Conservation (phyloP, 2,888 invertebrate genomes). For the Tortrix viridana region DNA sequence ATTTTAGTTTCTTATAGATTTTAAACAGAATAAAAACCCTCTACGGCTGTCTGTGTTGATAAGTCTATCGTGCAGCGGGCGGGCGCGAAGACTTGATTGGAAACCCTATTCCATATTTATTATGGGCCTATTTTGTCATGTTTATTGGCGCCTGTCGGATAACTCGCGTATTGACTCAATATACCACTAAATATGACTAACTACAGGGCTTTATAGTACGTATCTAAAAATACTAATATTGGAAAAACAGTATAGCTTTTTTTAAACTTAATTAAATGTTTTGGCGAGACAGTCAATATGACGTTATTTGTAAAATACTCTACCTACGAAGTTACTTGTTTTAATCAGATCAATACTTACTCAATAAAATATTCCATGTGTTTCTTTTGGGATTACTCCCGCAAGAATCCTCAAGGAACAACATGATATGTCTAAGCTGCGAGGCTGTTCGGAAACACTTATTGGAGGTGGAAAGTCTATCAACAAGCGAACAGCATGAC, state of each 20-base stretch:
- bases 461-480: constrained; percentile 75
- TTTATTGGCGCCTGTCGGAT: constrained; percentile 72
- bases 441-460: constrained; percentile 67
- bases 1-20: too few relatives aligned
- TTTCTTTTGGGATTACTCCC: background rate
- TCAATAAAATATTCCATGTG: too few relatives aligned
- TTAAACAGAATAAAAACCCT: too few relatives aligned
- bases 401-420: constrained; percentile 21
- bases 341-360: too few relatives aligned
- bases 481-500: constrained; percentile 71
- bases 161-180: constrained; percentile 42
- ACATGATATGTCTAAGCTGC: constrained; percentile 37
- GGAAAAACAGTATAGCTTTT: too few relatives aligned
- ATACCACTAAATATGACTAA: constrained; percentile 11
- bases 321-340: too few relatives aligned
- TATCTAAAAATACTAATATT: too few relatives aligned
- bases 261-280: too few relatives aligned
- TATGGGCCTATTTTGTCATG: constrained; percentile 80
- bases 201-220: background rate
- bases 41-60: constrained; percentile 29
- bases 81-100: constrained; percentile 79
- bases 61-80: constrained; percentile 59
- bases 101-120: constrained; percentile 84
- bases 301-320: too few relatives aligned
- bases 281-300: too few relatives aligned